Conservation (phyloP, 2,113 vertebrate genomes). For the Nestor notabilis region DNA sequence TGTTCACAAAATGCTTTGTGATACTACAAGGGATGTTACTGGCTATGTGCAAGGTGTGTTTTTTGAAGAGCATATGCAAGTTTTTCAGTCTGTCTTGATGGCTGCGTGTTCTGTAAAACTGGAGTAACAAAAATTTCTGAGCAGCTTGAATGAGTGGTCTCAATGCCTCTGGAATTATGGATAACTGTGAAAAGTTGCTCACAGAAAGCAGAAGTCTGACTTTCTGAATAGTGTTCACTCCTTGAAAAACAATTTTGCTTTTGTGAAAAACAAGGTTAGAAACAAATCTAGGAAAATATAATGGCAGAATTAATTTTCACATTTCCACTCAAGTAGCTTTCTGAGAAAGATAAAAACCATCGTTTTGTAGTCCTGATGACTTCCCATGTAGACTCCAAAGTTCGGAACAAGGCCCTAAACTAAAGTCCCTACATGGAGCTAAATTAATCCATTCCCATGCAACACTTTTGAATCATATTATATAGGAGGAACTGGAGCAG, state of each 20-base stretch:
- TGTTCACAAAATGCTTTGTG: not conserved
- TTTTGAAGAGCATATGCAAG: not conserved
- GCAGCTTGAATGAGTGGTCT: not conserved
- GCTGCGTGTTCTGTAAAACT: not conserved
- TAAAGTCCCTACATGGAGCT: not conserved
- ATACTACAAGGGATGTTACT: not conserved
- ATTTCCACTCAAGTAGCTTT: not conserved
- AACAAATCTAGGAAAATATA: not conserved
- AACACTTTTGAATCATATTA: not conserved
- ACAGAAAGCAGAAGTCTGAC: not conserved
- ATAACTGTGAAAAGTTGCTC: not conserved
- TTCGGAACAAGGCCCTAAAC: not conserved
- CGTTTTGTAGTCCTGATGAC: not conserved
- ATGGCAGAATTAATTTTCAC: not conserved
- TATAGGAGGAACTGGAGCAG: not conserved
- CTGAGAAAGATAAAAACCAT: not conserved
- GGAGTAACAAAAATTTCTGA: not conserved
- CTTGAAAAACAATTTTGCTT: constrained; percentile 14
- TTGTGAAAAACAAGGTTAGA: not conserved
- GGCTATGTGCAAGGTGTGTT: not conserved
- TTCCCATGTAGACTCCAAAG: not conserved
- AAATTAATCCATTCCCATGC: not conserved
- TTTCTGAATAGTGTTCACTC: not conserved
- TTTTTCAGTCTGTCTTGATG: not conserved
- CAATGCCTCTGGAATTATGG: not conserved